Base-by-base conservation (phyloP, 1,140 invertebrate genomes). In the Pogonus chalceus region DNA sequence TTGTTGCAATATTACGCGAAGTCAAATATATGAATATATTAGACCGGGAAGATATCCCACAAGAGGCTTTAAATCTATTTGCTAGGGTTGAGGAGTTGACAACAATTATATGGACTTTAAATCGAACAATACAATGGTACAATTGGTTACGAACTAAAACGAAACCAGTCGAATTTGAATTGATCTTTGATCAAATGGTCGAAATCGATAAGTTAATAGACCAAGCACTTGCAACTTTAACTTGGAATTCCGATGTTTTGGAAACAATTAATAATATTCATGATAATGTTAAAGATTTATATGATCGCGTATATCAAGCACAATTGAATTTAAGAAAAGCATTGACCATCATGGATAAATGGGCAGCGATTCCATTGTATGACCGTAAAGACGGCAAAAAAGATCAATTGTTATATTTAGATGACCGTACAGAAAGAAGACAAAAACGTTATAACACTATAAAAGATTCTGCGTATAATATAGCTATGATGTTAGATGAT, bases 291-390 rank as follows among this genome's bases (percentile, higher is more conserved):
- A 69, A 77, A 48, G 69, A 78, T 57, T 66, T 89, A 12, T 79
- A 85, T 64, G 68, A 77, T 35, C 68, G 84, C 35, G 80, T 89
- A 1, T 69, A 80, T 53, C 76, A 79, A 39, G 76, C 83, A 2
- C 85, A 88, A 67, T 71, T 77, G 31, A 80, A 80, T 56, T 81
- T 60, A 77, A 84, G 69, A 63, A 76, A 56, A 67, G 69, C 81
- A 0, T 60, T 77, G 16, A 70, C 72, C 12, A 68, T 80, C 1
- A 82, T 89, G 53, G 76, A 79, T 9, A 66, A 70, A 0, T 91
- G 87, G 88, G 80, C 79, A 2, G 76, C 80, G 59, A 59, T 71
- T 20, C 84, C 88, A 16, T 66, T 92, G 20, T 84, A 85, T 65
- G 78, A 83, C 57, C 67, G 85, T 2, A 76, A 70, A 62, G 80